phyloP scores from a whole-genome alignment of 2,888 invertebrate genomes.

The Trachelus troglodyta region DNA sequence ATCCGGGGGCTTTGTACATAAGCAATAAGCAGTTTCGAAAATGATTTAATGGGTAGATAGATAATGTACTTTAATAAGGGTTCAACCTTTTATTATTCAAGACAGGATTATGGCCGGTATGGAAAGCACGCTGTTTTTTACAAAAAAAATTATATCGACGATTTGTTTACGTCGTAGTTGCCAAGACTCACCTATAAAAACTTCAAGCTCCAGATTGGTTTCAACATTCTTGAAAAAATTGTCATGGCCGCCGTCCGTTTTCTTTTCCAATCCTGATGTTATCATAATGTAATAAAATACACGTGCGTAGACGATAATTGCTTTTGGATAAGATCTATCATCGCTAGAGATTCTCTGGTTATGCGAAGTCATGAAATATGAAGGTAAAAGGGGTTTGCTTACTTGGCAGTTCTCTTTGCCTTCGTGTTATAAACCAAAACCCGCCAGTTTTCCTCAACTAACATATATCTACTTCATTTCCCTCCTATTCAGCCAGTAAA shows the following conservation, averaged over 20 bases:
- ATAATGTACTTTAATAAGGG: neutral
- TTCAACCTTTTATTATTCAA: neutral
- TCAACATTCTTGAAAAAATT: neutral
- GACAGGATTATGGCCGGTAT: too few relatives aligned
- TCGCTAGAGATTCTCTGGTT: neutral
- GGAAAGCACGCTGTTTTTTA: neutral
- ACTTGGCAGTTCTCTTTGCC: neutral
- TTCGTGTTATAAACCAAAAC: neutral
- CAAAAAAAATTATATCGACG: too few relatives aligned
- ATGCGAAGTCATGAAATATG: neutral
- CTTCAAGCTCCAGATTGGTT: neutral
- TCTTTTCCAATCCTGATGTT: neutral
- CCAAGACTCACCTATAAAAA: too few relatives aligned
- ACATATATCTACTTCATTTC: neutral
- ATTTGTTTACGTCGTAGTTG: too few relatives aligned
- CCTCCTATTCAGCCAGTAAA: neutral
- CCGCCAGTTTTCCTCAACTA: neutral
- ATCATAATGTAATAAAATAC: neutral
- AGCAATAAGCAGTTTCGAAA: too few relatives aligned
- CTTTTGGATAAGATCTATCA: neutral
- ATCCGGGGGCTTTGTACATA: neutral
- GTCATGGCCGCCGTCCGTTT: neutral
- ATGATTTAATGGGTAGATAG: neutral
- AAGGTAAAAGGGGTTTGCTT: neutral
- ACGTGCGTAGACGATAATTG: neutral